Conservation (phyloP, 2,888 invertebrate species). For the Ennomos erosarius region DNA sequence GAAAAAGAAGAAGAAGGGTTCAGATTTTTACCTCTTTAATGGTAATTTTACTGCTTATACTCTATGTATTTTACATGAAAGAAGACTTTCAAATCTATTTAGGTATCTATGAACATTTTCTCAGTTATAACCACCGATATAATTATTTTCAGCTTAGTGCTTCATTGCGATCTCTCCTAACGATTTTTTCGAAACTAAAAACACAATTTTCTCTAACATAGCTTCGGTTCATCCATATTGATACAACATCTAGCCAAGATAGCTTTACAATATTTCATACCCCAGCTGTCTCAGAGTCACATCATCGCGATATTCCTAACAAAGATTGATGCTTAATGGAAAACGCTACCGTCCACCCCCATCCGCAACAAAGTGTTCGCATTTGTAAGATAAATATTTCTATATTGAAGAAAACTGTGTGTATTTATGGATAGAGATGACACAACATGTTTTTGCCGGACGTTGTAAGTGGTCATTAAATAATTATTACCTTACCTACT, state of each 20-base stretch:
- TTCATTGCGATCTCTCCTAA: neutral
- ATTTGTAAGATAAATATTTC: constrained; percentile 55
- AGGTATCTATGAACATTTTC: too few relatives aligned
- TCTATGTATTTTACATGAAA: too few relatives aligned
- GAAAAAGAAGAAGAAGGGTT: too few relatives aligned
- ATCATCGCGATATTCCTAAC: constrained; percentile 42
- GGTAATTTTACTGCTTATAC: too few relatives aligned
- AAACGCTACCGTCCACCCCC: constrained; percentile 69
- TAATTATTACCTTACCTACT: too few relatives aligned
- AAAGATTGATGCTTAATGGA: constrained; percentile 64
- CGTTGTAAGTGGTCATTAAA: too few relatives aligned
- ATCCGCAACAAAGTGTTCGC: constrained; percentile 61
- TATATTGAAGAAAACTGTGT: too few relatives aligned
- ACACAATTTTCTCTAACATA: neutral
- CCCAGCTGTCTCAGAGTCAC: constrained; percentile 28
- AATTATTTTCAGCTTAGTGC: too few relatives aligned
- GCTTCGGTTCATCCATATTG: constrained; percentile 15
- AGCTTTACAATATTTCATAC: constrained; percentile 26
- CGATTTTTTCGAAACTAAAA: neutral
- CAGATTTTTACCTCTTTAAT: too few relatives aligned
- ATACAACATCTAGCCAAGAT: constrained; percentile 17
- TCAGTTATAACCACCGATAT: too few relatives aligned
- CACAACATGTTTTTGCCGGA: constrained; percentile 4
- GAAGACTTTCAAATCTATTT: too few relatives aligned
- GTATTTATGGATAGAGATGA: constrained; percentile 46